Conservation (phyloP, 2,888 invertebrate genomes). For the Coronaproctus castanopsis region DNA sequence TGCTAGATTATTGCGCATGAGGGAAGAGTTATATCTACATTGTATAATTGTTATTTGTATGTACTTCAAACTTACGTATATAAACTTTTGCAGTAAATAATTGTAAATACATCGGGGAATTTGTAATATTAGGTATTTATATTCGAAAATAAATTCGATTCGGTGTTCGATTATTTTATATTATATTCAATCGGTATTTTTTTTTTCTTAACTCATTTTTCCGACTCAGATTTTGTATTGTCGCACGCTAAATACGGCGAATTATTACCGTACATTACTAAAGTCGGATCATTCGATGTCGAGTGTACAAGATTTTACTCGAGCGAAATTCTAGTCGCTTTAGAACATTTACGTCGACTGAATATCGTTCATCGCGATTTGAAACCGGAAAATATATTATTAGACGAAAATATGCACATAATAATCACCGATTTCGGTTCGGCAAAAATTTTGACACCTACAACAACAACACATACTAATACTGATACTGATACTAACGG, state of each 20-base stretch:
- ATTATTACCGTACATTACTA: conserved; percentile 73
- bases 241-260: conserved; percentile 91
- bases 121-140: too few species aligned
- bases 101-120: too few species aligned
- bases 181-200: too few species aligned
- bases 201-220: too few species aligned
- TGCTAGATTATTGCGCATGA: too few species aligned
- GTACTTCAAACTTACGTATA: too few species aligned
- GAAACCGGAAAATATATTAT: conserved; percentile 92
- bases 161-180: too few species aligned
- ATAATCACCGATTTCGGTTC: conserved; percentile 95
- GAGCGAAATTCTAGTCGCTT: conserved; percentile 75
- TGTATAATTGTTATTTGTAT: too few species aligned
- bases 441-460: conserved; percentile 43
- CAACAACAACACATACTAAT: not conserved
- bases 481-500: conserved; percentile 4
- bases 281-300: conserved; percentile 71
- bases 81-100: too few species aligned
- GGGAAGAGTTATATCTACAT: too few species aligned
- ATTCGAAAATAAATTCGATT: too few species aligned
- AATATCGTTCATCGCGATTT: conserved; percentile 87
- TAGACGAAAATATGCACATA: conserved; percentile 90
- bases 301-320: conserved; percentile 82
- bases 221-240: conserved; percentile 75
- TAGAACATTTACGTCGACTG: conserved; percentile 74